Percentiles rank a stretch among this genome's conserved stretches.
Conservation (phyloP, 2,888 invertebrate species). For the Rhodophaea formosa region DNA sequence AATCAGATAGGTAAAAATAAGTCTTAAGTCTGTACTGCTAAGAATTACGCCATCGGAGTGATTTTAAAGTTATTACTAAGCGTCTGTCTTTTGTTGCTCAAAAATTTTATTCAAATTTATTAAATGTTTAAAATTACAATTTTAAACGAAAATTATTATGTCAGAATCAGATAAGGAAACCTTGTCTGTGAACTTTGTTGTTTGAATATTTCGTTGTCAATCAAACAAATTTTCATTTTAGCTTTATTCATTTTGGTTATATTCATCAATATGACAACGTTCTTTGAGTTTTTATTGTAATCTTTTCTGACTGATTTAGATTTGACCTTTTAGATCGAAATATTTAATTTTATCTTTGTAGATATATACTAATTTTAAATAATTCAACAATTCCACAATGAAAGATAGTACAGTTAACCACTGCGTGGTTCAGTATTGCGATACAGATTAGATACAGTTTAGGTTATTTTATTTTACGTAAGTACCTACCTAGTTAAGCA, state of each 20-base stretch:
- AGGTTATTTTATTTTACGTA: neutral
- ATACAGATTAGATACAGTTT: neutral
- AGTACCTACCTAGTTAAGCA: neutral
- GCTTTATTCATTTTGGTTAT: no score
- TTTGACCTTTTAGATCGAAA: neutral
- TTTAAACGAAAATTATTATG: neutral
- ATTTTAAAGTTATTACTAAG: neutral
- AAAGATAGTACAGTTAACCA: constrained; percentile 3
- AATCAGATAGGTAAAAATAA: neutral
- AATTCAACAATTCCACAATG: neutral
- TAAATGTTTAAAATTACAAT: neutral
- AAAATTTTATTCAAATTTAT: neutral
- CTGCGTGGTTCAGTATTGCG: neutral
- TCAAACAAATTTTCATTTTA: no score
- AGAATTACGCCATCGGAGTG: neutral
- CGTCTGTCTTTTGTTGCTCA: neutral
- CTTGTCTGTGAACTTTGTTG: no score
- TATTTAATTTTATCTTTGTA: neutral
- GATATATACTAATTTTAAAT: neutral
- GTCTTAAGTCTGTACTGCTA: neutral
- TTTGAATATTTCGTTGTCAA: no score
- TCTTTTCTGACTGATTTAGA: no score
- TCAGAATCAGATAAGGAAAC: neutral
- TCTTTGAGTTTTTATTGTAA: no score
- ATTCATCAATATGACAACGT: no score